Base-by-base conservation (phyloP, 2,797 vertebrate species). In the Mastacembelus armatus region DNA sequence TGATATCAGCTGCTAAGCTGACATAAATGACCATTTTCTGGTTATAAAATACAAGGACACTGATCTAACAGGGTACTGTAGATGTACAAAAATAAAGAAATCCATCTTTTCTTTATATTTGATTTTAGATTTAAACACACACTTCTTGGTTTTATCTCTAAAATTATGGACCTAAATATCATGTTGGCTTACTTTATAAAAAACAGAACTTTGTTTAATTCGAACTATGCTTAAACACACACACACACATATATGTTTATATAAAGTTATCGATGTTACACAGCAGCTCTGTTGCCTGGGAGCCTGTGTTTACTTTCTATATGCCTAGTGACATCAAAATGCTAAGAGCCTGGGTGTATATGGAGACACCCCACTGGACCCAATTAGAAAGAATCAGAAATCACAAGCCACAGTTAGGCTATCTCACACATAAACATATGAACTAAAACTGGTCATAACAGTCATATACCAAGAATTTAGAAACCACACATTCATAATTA, bases 321-420 rank as follows among this genome's bases (percentile, higher is more conserved):
- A n/a, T n/a, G n/a, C n/a, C 40, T 10, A 6, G 49, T 62, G 51
- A 66, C 65, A 57, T 10, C 35, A 56, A 55, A 15, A 39, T 45
- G 56, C 42, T 4, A 3, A 27, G 15, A 47, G 35, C 32, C 43
- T n/a, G 32, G 4, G 3, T 39, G 42, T 44, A 22, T 4, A 18
- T 22, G 16, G 74, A 45, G 5, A 71, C 38, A 42, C 32, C 69
- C 64, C 77, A 56, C 2, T 60, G 79, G 73, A 51, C 50, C 62
- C 43, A 67, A 83, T 80, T 80, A 82, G 4, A 30, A 59, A 10
- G 24, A 36, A 49, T 4, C 22, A 21, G 16, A 50, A 57, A 60
- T 5, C 26, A 5, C 26, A n/a, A n/a, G n/a, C n/a, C n/a, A n/a
- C n/a, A n/a, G n/a, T n/a, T n/a, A n/a, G 4, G 15, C 38, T 27